Conservation (phyloP, 2,113 vertebrate genomes). For the Hemiprocne comata region DNA sequence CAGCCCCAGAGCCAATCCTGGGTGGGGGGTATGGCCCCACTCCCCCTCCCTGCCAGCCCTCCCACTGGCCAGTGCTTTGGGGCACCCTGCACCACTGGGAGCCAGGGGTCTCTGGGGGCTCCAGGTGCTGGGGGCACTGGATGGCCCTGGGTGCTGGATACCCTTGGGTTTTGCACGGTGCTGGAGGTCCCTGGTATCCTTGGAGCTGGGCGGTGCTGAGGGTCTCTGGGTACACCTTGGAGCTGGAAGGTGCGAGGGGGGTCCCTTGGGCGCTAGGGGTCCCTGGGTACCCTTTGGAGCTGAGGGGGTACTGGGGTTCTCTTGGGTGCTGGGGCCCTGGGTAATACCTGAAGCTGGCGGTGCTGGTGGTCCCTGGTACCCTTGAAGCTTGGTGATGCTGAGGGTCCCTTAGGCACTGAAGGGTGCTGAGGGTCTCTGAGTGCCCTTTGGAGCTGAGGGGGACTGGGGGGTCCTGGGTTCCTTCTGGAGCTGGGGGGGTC, state of each 20-base stretch:
- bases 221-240: not conserved
- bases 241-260: not conserved
- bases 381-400: too few relatives aligned
- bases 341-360: too few relatives aligned
- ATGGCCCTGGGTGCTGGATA: not conserved
- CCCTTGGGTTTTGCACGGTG: not conserved
- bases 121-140: not conserved
- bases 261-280: not conserved
- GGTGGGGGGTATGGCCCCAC: accelerated
- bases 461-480: not conserved
- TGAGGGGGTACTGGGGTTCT: not conserved
- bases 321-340: not conserved
- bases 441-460: not conserved
- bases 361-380: too few relatives aligned
- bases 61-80: accelerated
- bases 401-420: too few relatives aligned
- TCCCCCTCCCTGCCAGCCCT: not conserved
- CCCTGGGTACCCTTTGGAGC: not conserved
- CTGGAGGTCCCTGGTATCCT: not conserved
- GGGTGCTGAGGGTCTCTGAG: not conserved
- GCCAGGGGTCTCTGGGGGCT: not conserved
- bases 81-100: not conserved
- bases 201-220: not conserved
- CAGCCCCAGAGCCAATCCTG: not conserved
- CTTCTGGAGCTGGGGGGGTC: not conserved